phyloP scores from a whole-genome alignment of 1,140 invertebrate species.

The Ceratoteleas bidentatus region DNA sequence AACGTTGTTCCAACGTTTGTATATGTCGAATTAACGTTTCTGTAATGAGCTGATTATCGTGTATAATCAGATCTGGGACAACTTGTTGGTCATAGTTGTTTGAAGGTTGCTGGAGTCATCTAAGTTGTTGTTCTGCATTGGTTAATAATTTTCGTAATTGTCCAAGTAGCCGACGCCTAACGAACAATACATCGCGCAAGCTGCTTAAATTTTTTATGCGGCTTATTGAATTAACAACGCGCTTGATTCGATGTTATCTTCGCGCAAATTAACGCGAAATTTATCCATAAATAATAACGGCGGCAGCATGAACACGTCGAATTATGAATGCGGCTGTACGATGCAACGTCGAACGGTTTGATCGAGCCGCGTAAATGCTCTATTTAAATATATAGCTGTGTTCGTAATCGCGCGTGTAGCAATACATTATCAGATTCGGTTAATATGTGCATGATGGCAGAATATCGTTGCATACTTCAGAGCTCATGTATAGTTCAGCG shows the following conservation, averaged over 20 bases:
- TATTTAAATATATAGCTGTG: constrained; percentile 14
- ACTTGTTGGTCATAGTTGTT: too few relatives aligned
- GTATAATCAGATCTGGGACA: too few relatives aligned
- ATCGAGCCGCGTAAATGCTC: constrained; percentile 15
- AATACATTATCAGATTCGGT: constrained; percentile 22
- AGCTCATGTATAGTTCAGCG: neutral
- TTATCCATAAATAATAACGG: constrained; percentile 25
- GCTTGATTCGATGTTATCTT: constrained; percentile 15
- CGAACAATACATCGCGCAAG: neutral
- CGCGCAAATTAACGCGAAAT: constrained; percentile 19
- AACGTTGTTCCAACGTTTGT: too few relatives aligned
- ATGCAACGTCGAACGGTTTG: constrained; percentile 5
- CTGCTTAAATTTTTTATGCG: neutral
- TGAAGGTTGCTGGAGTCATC: too few relatives aligned
- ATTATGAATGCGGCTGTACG: constrained; percentile 18
- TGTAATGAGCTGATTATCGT: too few relatives aligned
- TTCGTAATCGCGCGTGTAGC: neutral
- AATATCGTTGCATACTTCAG: neutral
- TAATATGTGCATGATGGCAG: constrained; percentile 6
- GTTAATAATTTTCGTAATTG: too few relatives aligned
- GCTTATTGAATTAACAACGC: constrained; percentile 9
- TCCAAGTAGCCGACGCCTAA: too few relatives aligned
- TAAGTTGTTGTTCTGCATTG: too few relatives aligned
- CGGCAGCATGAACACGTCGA: constrained; percentile 7
- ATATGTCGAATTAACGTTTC: too few relatives aligned